Base-by-base conservation (phyloP, 2,888 invertebrate genomes). In the Sericinus montela region DNA sequence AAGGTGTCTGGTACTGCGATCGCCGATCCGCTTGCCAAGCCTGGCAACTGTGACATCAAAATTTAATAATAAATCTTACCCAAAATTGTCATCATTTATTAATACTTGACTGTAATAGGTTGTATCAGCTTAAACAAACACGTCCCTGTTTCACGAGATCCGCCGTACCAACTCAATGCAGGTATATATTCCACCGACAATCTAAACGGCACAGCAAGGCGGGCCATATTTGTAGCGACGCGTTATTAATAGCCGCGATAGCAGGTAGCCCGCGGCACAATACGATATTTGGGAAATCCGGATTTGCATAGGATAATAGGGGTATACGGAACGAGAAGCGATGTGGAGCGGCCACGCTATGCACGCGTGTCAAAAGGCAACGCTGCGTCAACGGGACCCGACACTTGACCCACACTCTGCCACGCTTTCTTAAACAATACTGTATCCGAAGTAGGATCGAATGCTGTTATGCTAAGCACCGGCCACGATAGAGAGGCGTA, bases 241-340 rank as follows among this genome's bases (percentile, higher is more conserved):
- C 69, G 80, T 80, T 85, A 85, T 83, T 86, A 83, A 85, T 85
- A 83, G 85, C 75, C 75, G 76, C 78, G 80, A 82, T 82, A 80
- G 81, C 78, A 74, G 69, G 76, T 76, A 73, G 78, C 81, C 80
- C 76, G 80, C 79, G 80, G 84, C 77, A 62, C 60, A 69, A 72
- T 77, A 77, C 78, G 82, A 78, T 84, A 80, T 86, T 85, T 82
- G 76, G 80, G 76, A 76, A 82, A 84, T 80, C 78, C 81, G 82
- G 80, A 84, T 87, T 86, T 85, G 85, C 85, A 86, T 85, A 83
- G 82, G 79, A 81, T 86, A 84, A 87, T 87, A 72, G 80, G 59
- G 66, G 66, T 62, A 16, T 15, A 37, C 30, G 23, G 43, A 13
- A 15, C 19, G 14, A 23, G 36, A 40, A 39, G 40, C 32, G 23